Base-by-base conservation (phyloP, 2,113 vertebrate species). In the Ardeotis arabs region DNA sequence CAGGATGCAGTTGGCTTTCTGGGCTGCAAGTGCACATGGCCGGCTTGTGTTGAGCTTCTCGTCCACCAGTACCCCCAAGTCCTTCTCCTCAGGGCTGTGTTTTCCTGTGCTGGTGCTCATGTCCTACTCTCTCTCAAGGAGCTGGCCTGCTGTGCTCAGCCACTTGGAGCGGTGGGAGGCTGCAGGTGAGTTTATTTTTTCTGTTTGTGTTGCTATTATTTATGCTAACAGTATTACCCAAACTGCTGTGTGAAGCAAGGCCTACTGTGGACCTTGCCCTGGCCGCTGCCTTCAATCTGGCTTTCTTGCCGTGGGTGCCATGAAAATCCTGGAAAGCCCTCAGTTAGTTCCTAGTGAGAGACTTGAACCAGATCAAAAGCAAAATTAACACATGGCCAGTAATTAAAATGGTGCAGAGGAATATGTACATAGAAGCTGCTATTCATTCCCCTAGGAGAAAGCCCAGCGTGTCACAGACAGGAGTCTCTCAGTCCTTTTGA, bases 381-480 rank as follows among this genome's bases (percentile, higher is more conserved):
- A 87, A 69, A 84, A 62, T 31, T 64, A 76, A 84, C 14, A 35
- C 15, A 21, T 0, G 3, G 6, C 0, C 4, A n/a, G 27, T 33
- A 80, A 59, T 19, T 59, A 52, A 76, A 76, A 49, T 35, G 28
- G 16, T 39, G 12, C 2, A 2, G 35, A 66, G 24, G 37, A 24
- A 2, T 16, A 29, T 2, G 6, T 33, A n/a, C 2, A 2, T 17
- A 12, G 62, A 84, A 84, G 33, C 20, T 5, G 2, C 27, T 58
- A 11, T 35, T 67, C 7, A 6, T 14, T 33, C 14, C 49, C 10
- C 22, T 52, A 37, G 19, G 11, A 64, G 23, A 78, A 75, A 72
- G 14, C 49, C 69, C 24, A 70, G 16, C 0, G 0, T 10, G n/a
- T 33, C 16, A 25, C 0, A 0, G 14, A 15, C 10, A 68, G 24